These are phyloP conservation scores for Sylvia atricapilla DNA, from an alignment of 2,113 vertebrate genomes.

Conservation along the genomic window DNA sequence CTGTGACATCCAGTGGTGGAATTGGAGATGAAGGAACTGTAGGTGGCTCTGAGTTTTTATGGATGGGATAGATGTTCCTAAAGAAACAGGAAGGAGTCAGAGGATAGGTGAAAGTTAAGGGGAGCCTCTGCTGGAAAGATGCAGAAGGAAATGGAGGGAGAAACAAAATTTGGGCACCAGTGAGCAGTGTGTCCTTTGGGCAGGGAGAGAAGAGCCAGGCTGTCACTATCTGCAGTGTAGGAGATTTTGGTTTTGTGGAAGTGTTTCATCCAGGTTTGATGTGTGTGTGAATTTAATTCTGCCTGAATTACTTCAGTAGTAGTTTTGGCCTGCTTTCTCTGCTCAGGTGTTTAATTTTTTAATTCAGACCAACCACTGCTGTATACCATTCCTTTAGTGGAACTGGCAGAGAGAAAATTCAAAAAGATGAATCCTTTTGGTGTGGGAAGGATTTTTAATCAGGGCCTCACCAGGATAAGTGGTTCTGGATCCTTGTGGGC, in stretches of 20 bases:
- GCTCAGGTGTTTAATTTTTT: neutral
- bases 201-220: neutral
- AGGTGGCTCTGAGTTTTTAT: neutral
- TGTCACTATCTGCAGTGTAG: fast-evolving
- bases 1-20: neutral
- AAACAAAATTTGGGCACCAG: neutral
- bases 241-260: neutral
- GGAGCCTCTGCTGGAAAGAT: neutral
- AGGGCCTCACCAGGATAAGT: neutral
- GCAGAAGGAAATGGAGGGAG: neutral
- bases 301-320: neutral
- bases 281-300: neutral
- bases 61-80: neutral
- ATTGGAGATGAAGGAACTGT: neutral
- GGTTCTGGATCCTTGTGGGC: neutral
- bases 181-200: neutral
- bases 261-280: neutral
- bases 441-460: neutral
- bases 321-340: neutral
- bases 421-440: neutral
- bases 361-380: neutral
- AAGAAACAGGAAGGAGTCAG: neutral
- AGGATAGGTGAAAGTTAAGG: neutral
- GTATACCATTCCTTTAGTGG: neutral
- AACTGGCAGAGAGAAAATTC: neutral